These are phyloP conservation scores for Meandrina meandrites DNA, from an alignment of 92 coral and sea anemone species.

Conservation along the genomic window DNA sequence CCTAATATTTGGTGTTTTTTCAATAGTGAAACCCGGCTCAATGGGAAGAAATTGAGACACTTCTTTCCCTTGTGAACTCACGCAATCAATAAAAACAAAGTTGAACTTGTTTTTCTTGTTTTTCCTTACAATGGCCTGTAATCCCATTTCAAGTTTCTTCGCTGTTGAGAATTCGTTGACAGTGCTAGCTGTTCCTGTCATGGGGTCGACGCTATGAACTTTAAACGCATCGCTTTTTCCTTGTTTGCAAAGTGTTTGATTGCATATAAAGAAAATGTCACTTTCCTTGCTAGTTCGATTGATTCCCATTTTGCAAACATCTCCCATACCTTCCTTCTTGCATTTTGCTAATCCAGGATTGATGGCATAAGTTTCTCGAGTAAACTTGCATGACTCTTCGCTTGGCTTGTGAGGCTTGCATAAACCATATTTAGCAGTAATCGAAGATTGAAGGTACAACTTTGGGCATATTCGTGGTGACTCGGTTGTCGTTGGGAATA, in stretches of 20 bases:
- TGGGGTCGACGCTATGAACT: constrained; percentile 20
- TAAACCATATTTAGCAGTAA: constrained; percentile 27
- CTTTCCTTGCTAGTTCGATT: background rate
- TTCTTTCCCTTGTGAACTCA: constrained; percentile 5
- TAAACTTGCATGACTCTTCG: constrained; percentile 33
- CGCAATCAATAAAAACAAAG: constrained; percentile 69
- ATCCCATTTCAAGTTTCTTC: constrained; percentile 52
- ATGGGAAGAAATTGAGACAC: constrained; percentile 69
- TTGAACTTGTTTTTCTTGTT: constrained; percentile 44
- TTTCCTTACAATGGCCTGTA: constrained; percentile 33
- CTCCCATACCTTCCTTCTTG: constrained; percentile 19
- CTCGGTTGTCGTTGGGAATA: background rate
- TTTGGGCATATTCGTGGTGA: constrained; percentile 12
- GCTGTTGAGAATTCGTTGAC: constrained; percentile 18
- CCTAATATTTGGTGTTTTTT: constrained; percentile 37
- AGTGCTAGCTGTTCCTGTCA: constrained; percentile 23
- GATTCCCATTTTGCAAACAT: constrained; percentile 32
- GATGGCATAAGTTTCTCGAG: constrained; percentile 26
- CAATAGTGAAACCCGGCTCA: constrained; percentile 68
- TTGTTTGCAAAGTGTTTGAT: constrained; percentile 25
- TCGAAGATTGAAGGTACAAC: constrained; percentile 2
- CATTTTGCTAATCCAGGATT: constrained; percentile 37
- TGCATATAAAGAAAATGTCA: constrained; percentile 4
- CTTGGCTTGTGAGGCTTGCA: constrained; percentile 61
- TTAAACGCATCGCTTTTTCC: constrained; percentile 35